Percentiles rank a stretch among this genome's conserved stretches.
Evolutionary conservation across 2,797 vertebrate genomes (phyloP).

Genomic region (Phrynocephalus forsythii): DNA sequence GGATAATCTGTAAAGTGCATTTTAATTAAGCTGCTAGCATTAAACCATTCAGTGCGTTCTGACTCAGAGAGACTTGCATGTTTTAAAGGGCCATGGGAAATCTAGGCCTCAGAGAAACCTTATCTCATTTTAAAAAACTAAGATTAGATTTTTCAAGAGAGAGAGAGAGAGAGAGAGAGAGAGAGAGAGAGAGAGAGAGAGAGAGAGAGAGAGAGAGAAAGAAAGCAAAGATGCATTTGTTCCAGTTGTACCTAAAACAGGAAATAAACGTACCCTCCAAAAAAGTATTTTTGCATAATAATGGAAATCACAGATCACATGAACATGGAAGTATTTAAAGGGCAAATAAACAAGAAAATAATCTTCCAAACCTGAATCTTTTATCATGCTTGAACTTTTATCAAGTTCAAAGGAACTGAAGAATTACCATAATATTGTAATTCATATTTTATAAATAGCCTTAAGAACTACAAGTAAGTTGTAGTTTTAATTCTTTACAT

Average conservation of each 20-base stretch:
- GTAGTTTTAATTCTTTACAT: not conserved
- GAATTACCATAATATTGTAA: not conserved
- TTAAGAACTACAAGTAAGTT: not conserved
- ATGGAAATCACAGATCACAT: not conserved
- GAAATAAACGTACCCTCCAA: not conserved
- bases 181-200: too few species aligned
- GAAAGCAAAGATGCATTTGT: not conserved
- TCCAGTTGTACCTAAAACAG: not conserved
- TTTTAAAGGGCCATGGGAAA: not conserved
- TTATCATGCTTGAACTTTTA: not conserved
- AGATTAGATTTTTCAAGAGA: not conserved
- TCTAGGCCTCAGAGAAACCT: not conserved
- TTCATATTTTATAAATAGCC: not conserved
- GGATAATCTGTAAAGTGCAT: not conserved
- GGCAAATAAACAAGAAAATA: not conserved
- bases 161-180: too few species aligned
- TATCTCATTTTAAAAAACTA: not conserved
- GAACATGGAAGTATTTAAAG: not conserved
- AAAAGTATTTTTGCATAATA: not conserved
- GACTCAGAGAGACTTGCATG: not conserved
- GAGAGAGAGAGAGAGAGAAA: too few species aligned
- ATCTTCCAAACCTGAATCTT: not conserved
- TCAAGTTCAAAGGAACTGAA: not conserved
- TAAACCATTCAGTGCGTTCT: not conserved
- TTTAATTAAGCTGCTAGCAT: not conserved